Evolutionary conservation across 2,888 invertebrate species (phyloP), one percentile per base, ranked within the genome.

Genomic region (Meteorus colon): DNA sequence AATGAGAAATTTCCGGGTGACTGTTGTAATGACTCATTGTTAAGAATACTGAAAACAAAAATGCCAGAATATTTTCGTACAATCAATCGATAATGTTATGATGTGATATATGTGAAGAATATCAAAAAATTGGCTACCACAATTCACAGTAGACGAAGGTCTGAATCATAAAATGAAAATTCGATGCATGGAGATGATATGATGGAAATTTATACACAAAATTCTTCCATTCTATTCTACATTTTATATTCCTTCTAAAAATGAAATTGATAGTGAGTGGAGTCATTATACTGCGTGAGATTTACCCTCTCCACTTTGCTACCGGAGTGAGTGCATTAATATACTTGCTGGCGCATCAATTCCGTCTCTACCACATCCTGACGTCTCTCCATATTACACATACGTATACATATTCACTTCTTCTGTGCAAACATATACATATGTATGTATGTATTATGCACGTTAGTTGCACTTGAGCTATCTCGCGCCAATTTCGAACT

Each of bases 401-500:
- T n/a, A 62, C 16, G 16, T 31, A 62, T n/a, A 62, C n/a, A 62
- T 62, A 8, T 4, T 55, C 55, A n/a, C 55, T 55, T 55, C 19
- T n/a, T 55, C 55, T 24, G 10, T 8, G 6, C 19, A 41, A 41
- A 41, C 12, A 41, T 41, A 41, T 55, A 55, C 5, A 55, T 55
- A 55, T 19, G 19, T 55, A 55, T 59, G n/a, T 24, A 55, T 55
- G 29, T 14, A 16, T 16, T 29, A 4, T n/a, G 29, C 27, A n/a
- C 16, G 12, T 16, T n/a, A 31, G 62, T 62, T 62, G 62, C 62
- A 31, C 24, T 45, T 31, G 37, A 68, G 29, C 37, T 16, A 37
- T 66, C 65, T 55, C 2, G 62, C 41, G 31, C 51, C 59, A 60
- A 59, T 74, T 74, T 63, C 24, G 29, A 37, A 66, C 75, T 67